These are phyloP conservation scores for Thinocorus orbignyianus DNA, from an alignment of 2,113 vertebrate species.

Conservation along the genomic window DNA sequence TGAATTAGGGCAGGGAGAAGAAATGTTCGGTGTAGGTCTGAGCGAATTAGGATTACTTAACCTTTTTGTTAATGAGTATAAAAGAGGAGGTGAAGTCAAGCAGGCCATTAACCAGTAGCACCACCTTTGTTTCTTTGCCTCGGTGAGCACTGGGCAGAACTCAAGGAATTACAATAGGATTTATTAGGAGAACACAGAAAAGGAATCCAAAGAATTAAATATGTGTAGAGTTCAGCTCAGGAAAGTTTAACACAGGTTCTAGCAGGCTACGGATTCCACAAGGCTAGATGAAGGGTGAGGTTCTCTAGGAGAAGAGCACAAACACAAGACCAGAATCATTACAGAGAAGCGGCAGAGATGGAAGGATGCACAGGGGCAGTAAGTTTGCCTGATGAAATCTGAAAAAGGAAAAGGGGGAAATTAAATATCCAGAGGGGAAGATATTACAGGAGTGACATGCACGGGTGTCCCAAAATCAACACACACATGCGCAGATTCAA, in stretches of 20 bases:
- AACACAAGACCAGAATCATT: neutral
- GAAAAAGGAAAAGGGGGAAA: neutral
- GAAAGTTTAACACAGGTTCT: neutral
- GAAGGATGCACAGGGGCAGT: neutral
- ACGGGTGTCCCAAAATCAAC: fast-evolving
- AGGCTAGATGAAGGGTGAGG: neutral
- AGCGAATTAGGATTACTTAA: neutral
- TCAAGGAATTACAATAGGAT: neutral
- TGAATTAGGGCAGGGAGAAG: neutral
- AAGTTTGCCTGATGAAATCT: neutral
- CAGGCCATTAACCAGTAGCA: neutral
- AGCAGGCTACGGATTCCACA: neutral
- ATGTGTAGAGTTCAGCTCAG: neutral
- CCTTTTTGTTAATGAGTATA: neutral
- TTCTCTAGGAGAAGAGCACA: neutral
- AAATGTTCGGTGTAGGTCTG: neutral
- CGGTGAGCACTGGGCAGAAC: neutral
- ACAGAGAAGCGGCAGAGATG: neutral
- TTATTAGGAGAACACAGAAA: neutral
- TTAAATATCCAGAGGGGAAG: neutral
- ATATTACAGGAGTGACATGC: neutral
- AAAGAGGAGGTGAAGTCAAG: neutral
- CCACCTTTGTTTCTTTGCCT: neutral
- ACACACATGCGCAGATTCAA: neutral
- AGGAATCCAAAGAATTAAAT: neutral